These are phyloP conservation scores for Palythoa caribaeorum DNA, from an alignment of 92 coral and sea anemone genomes.

Conservation along the genomic window DNA sequence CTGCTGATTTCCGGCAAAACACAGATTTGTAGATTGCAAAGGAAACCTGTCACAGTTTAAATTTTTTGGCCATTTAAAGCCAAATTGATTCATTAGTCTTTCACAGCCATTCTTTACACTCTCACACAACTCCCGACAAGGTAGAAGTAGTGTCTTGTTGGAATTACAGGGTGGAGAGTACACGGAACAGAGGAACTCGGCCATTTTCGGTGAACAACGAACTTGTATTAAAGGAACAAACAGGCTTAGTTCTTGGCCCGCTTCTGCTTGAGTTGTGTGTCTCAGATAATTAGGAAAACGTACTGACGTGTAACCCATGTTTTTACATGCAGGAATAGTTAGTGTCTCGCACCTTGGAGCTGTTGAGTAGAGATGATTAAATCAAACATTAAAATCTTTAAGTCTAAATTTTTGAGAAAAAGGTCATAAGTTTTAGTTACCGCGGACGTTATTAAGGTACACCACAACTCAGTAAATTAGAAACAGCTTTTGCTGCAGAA, in stretches of 20 bases:
- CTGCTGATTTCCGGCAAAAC: not conserved
- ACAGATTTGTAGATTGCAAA: constrained; percentile 22
- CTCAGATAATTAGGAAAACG: not conserved
- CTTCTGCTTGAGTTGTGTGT: not conserved
- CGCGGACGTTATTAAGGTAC: too few species aligned
- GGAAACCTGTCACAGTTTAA: constrained; percentile 19
- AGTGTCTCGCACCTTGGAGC: not conserved
- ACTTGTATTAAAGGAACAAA: not conserved
- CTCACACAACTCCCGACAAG: constrained; percentile 43
- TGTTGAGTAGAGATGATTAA: not conserved
- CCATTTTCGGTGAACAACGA: constrained; percentile 18
- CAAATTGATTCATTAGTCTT: not conserved
- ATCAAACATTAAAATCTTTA: not conserved
- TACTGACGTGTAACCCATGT: not conserved
- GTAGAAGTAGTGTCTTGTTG: not conserved
- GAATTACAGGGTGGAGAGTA: constrained; percentile 34
- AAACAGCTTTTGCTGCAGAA: too few species aligned
- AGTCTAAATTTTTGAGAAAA: too few species aligned
- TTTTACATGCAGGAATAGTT: not conserved
- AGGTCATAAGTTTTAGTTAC: too few species aligned
- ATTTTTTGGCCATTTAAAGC: constrained; percentile 11
- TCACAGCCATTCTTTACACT: constrained; percentile 21
- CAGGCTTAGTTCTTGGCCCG: not conserved
- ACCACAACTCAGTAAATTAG: too few species aligned
- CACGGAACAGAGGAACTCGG: constrained; percentile 14